These are phyloP conservation scores for Micoletzkya japonica DNA, from an alignment of 2,888 invertebrate genomes.

Conservation along the genomic window DNA sequence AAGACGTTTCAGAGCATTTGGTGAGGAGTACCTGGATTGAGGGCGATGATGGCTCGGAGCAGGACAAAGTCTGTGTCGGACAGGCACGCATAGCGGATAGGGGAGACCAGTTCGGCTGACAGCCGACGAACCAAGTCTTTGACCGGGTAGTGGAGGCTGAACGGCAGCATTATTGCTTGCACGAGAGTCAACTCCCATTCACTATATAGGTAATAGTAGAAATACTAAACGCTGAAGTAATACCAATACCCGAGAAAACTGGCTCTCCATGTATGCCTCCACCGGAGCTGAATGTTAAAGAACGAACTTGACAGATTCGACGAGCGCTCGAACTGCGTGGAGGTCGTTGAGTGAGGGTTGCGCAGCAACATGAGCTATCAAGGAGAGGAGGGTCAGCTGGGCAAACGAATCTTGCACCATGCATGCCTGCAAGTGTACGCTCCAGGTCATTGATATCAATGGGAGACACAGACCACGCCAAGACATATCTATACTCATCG, in stretches of 20 bases:
- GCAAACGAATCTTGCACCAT: conserved; percentile 26
- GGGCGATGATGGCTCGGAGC: conserved; percentile 39
- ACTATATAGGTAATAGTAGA: neutral
- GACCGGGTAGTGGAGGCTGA: conserved; percentile 26
- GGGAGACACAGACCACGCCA: neutral
- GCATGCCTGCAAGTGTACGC: conserved; percentile 6
- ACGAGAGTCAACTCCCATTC: too few relatives aligned
- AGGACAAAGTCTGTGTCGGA: conserved; percentile 34
- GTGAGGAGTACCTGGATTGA: conserved; percentile 44
- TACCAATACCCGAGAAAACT: too few relatives aligned
- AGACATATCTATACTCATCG: neutral
- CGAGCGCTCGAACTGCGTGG: conserved; percentile 19
- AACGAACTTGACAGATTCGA: conserved; percentile 25
- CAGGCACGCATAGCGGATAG: conserved; percentile 29
- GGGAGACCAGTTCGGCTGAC: conserved; percentile 35
- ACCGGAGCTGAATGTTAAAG: too few relatives aligned
- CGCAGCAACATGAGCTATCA: conserved; percentile 20
- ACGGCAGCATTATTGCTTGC: neutral
- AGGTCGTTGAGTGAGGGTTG: conserved; percentile 25
- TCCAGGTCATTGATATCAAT: neutral
- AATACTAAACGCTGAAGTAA: too few relatives aligned
- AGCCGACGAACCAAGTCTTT: conserved; percentile 29
- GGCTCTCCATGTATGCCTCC: too few relatives aligned
- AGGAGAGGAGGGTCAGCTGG: conserved; percentile 27
- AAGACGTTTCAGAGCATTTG: too few relatives aligned